Percentiles rank a stretch among this genome's conserved stretches.
These are phyloP conservation scores for Chymomyza procnemis DNA, from an alignment of 2,888 invertebrate species.

Conservation along the genomic window DNA sequence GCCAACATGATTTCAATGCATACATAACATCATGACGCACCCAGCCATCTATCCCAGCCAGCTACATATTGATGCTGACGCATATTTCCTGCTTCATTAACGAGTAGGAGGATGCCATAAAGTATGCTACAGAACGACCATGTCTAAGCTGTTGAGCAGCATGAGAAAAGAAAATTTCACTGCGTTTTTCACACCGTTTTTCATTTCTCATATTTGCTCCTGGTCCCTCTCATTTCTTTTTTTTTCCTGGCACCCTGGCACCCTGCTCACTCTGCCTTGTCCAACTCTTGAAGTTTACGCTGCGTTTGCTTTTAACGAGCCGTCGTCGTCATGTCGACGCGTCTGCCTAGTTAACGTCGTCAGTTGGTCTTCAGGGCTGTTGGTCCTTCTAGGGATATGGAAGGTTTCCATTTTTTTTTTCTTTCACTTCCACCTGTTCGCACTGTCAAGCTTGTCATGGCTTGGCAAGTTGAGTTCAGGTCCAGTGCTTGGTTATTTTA, in stretches of 20 bases:
- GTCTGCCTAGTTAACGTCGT: constrained; percentile 32
- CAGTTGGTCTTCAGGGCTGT: constrained; percentile 30
- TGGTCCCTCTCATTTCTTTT: background rate
- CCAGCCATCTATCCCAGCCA: background rate
- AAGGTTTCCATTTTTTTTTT: constrained; percentile 35
- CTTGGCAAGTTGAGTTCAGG: background rate
- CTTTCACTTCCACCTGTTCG: constrained; percentile 15
- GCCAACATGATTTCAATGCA: background rate
- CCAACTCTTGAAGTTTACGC: constrained; percentile 27
- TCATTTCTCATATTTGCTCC: background rate
- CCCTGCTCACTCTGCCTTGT: constrained; percentile 2
- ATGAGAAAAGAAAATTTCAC: constrained; percentile 36
- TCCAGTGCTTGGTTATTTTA: background rate
- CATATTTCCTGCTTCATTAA: constrained; percentile 70
- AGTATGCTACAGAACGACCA: constrained; percentile 46
- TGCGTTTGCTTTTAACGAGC: constrained; percentile 59
- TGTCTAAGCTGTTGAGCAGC: background rate
- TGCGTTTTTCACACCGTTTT: constrained; percentile 25
- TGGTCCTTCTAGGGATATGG: constrained; percentile 37
- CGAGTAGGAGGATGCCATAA: constrained; percentile 48
- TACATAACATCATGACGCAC: background rate
- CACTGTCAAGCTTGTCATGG: background rate
- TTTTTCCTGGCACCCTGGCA: background rate
- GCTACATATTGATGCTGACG: constrained; percentile 62
- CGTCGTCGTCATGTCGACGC: constrained; percentile 26